Percentiles rank a stretch among this genome's conserved stretches.
Conservation (phyloP, 2,888 invertebrate species). For the Lacanobia wlatinum region DNA sequence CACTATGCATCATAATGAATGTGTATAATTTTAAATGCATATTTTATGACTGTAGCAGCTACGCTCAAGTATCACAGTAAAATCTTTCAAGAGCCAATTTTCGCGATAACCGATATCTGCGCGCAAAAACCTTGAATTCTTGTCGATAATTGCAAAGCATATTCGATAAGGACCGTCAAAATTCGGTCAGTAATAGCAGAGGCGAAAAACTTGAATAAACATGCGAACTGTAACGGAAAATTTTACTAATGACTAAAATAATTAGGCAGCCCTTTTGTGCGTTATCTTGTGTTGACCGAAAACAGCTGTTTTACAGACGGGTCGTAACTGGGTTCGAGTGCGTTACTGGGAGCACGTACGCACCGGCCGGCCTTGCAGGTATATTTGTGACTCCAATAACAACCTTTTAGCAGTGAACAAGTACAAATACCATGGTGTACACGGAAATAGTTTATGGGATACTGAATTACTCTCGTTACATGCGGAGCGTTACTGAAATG, state of each 20-base stretch:
- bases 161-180: conserved; percentile 42
- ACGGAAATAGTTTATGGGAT: conserved; percentile 45
- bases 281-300: conserved; percentile 46
- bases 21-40: conserved; percentile 12
- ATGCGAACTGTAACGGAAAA: conserved; percentile 57
- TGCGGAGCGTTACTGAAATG: conserved; percentile 24
- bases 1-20: conserved; percentile 19
- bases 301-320: conserved; percentile 50
- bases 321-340: conserved; percentile 66
- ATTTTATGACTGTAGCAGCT: background rate
- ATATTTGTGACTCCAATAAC: conserved; percentile 65
- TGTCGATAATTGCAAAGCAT: conserved; percentile 40
- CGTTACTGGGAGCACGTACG: conserved; percentile 78
- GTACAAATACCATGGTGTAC: conserved; percentile 38
- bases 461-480: conserved; percentile 29
- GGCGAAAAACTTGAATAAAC: conserved; percentile 38
- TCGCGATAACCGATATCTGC: conserved; percentile 42
- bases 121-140: conserved; percentile 43
- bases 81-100: conserved; percentile 22
- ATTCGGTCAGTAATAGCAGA: conserved; percentile 48
- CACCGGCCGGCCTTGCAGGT: conserved; percentile 70
- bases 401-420: conserved; percentile 51
- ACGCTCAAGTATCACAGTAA: conserved; percentile 8
- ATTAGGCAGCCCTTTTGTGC: conserved; percentile 58
- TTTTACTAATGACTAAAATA: conserved; percentile 65